phyloP scores from a whole-genome alignment of 2,888 invertebrate species.

The Rotaria sp. region DNA sequence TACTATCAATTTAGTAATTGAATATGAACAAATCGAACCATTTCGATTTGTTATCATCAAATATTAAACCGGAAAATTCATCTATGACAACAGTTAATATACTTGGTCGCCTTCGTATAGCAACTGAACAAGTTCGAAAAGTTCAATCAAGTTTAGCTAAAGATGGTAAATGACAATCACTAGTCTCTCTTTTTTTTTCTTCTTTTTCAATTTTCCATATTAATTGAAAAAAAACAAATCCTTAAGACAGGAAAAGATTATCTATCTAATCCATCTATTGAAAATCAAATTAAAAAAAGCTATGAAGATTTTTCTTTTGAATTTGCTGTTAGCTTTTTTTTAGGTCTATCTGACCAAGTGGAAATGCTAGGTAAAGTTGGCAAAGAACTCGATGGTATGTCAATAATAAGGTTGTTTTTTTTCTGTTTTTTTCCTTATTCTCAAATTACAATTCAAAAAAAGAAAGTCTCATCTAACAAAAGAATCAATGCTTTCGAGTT shows the following conservation, averaged over 20 bases:
- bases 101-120: neutral
- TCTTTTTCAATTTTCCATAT: neutral
- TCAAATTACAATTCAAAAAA: neutral
- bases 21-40: conserved; percentile 5
- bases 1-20: neutral
- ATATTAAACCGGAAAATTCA: neutral
- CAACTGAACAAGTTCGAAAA: neutral
- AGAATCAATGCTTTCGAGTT: neutral
- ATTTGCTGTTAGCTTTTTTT: neutral
- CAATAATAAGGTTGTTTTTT: neutral
- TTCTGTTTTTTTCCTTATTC: neutral
- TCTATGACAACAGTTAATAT: neutral
- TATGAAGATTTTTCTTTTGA: neutral
- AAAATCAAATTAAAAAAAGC: no score
- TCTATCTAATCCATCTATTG: neutral
- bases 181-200: no score
- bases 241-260: neutral
- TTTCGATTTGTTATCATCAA: neutral
- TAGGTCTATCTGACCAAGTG: neutral
- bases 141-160: neutral
- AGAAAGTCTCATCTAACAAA: neutral
- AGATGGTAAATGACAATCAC: neutral
- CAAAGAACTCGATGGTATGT: neutral
- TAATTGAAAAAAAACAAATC: neutral
- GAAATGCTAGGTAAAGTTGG: neutral